These are phyloP conservation scores for Calcarius lapponicus DNA, from an alignment of 2,797 vertebrate species.

Conservation along the genomic window DNA sequence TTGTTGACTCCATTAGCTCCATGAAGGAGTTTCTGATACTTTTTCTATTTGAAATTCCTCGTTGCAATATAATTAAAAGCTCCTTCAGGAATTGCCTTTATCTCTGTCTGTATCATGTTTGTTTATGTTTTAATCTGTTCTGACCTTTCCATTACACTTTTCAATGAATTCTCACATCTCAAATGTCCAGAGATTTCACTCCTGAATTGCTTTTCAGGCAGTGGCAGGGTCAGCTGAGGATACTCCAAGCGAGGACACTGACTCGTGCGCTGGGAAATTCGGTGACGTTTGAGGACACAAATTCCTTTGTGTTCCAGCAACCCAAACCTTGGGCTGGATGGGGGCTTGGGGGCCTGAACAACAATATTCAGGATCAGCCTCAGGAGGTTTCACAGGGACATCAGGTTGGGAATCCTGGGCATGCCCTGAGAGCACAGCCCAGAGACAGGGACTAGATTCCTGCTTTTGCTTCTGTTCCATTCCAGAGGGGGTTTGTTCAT, in stretches of 20 bases:
- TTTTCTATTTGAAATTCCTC: background rate
- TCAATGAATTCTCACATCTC: background rate
- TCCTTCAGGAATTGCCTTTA: background rate
- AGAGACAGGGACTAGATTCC: background rate
- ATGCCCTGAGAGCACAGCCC: background rate
- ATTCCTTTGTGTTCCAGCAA: background rate
- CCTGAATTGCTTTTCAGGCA: background rate
- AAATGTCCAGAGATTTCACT: background rate
- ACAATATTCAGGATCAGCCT: background rate
- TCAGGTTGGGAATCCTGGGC: background rate
- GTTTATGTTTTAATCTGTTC: background rate
- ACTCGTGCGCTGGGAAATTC: background rate
- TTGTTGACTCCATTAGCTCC: background rate
- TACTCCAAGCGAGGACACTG: background rate
- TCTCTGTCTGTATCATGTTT: background rate
- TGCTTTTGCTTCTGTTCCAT: background rate
- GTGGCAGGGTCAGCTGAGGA: slow-evolving; percentile 30
- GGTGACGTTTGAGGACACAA: background rate
- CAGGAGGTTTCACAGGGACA: background rate
- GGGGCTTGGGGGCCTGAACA: background rate
- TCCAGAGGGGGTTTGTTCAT: background rate
- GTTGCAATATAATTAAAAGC: background rate
- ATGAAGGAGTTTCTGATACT: background rate
- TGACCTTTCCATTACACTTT: background rate
- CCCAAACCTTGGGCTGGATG: background rate